A percentile compares a stretch with the other conserved stretches of the same genome.
These are phyloP conservation scores for Drosophila subsilvestris DNA, from an alignment of 2,888 invertebrate genomes.

Conservation along the genomic window DNA sequence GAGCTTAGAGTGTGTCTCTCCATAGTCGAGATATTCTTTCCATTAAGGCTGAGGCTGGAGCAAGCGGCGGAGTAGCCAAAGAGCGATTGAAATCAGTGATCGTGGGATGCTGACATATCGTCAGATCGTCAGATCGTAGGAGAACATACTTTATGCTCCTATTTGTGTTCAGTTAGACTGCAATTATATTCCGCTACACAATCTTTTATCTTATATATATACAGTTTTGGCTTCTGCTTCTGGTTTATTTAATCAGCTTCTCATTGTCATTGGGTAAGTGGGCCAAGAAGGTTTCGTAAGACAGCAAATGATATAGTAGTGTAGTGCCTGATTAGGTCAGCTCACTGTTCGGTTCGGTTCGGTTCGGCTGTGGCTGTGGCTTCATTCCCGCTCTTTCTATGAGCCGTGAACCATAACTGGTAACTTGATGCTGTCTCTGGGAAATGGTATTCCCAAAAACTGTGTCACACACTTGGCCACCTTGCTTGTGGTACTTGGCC, in stretches of 20 bases:
- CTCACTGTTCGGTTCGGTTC: slow-evolving; percentile 11
- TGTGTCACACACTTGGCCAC: slow-evolving; percentile 24
- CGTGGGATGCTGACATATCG: too few species aligned
- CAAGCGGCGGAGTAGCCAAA: too few species aligned
- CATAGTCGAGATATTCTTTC: too few species aligned
- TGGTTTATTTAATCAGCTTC: slow-evolving; percentile 6
- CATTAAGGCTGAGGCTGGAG: too few species aligned
- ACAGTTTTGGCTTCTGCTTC: slow-evolving; percentile 1
- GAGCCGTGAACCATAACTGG: slow-evolving; percentile 40
- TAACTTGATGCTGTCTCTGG: slow-evolving; percentile 40
- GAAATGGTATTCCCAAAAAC: slow-evolving; percentile 29
- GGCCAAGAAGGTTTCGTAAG: slow-evolving; percentile 43
- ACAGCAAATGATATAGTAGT: slow-evolving; percentile 8
- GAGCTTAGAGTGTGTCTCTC: too few species aligned
- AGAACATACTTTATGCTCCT: too few species aligned
- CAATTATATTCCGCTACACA: too few species aligned
- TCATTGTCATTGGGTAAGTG: slow-evolving; percentile 29
- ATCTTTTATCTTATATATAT: neutral
- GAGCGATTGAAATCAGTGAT: too few species aligned
- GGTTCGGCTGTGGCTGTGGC: neutral
- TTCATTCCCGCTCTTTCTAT: slow-evolving; percentile 2
- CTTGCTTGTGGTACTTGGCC: neutral
- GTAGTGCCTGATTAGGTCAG: slow-evolving; percentile 37
- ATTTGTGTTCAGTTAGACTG: too few species aligned
- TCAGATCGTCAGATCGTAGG: too few species aligned